These are phyloP conservation scores for Pagetopsis macropterus DNA, from an alignment of 2,797 vertebrate species.

Conservation along the genomic window DNA sequence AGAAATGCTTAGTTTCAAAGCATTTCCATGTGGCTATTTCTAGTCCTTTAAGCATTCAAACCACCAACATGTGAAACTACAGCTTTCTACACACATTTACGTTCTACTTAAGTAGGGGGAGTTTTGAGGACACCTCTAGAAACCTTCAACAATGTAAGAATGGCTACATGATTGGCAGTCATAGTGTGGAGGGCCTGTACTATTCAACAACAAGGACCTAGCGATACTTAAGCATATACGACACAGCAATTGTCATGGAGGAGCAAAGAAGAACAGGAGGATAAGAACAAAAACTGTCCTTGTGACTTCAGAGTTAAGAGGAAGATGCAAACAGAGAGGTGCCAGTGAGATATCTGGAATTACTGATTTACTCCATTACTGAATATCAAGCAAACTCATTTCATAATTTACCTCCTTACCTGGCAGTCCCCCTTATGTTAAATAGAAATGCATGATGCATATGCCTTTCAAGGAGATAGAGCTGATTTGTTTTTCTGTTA, in stretches of 20 bases:
- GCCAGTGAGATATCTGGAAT: neutral
- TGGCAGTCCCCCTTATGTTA: conserved; percentile 12
- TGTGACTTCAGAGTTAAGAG: conserved; percentile 23
- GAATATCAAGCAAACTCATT: conserved; percentile 13
- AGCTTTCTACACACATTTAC: conserved; percentile 5
- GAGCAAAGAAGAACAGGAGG: neutral
- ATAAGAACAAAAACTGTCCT: conserved; percentile 25
- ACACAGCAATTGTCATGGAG: conserved; percentile 19
- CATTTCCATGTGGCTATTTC: neutral
- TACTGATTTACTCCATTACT: neutral
- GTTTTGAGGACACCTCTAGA: neutral
- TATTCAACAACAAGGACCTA: conserved; percentile 31
- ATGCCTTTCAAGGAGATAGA: neutral
- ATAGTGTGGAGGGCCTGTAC: neutral
- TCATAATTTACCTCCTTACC: conserved; percentile 21
- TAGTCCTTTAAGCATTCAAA: neutral
- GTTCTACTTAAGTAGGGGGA: too few species aligned
- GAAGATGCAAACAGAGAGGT: neutral
- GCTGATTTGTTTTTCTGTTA: conserved; percentile 34
- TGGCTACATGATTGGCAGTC: neutral
- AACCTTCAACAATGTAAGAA: conserved; percentile 3
- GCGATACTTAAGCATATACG: conserved; percentile 10
- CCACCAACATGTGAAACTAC: neutral
- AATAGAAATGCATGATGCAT: conserved; percentile 8
- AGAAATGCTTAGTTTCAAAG: neutral